Evolutionary conservation across 1,140 invertebrate genomes (phyloP).

Genomic region (Palaemon carinicauda): DNA sequence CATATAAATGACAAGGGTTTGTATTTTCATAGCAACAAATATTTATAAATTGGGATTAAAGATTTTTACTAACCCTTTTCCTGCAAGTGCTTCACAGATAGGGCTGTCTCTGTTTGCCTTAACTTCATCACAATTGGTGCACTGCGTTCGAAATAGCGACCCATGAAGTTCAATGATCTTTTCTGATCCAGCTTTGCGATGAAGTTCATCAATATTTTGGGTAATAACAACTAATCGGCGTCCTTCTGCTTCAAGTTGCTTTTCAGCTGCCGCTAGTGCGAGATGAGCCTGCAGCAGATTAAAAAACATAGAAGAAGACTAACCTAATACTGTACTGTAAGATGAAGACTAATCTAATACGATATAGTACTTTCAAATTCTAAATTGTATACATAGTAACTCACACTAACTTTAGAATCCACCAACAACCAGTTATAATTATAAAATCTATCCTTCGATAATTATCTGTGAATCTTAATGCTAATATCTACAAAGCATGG

Average conservation of each 20-base stretch:
- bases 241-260: slow-evolving; percentile 69
- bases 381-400: too few relatives aligned
- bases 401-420: too few relatives aligned
- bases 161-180: slow-evolving; percentile 90
- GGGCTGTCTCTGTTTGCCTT: slow-evolving; percentile 78
- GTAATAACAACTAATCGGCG: slow-evolving; percentile 80
- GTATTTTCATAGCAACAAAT: too few relatives aligned
- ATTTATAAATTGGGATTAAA: too few relatives aligned
- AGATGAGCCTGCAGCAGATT: slow-evolving; percentile 75
- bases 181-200: slow-evolving; percentile 81
- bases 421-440: too few relatives aligned
- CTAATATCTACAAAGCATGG: too few relatives aligned
- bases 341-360: too few relatives aligned
- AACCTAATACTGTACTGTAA: background rate
- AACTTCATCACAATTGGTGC: slow-evolving; percentile 79
- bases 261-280: slow-evolving; percentile 82
- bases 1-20: too few relatives aligned
- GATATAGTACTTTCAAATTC: too few relatives aligned
- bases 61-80: slow-evolving; percentile 68
- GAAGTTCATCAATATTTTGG: slow-evolving; percentile 93
- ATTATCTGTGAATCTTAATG: too few relatives aligned
- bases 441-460: too few relatives aligned
- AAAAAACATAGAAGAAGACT: background rate
- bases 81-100: slow-evolving; percentile 77
- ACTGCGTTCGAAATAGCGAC: slow-evolving; percentile 83